Evolutionary conservation across 1,140 invertebrate genomes (phyloP), one percentile per base, ranked within the genome.

Genomic region (Drosophila kikkawai): DNA sequence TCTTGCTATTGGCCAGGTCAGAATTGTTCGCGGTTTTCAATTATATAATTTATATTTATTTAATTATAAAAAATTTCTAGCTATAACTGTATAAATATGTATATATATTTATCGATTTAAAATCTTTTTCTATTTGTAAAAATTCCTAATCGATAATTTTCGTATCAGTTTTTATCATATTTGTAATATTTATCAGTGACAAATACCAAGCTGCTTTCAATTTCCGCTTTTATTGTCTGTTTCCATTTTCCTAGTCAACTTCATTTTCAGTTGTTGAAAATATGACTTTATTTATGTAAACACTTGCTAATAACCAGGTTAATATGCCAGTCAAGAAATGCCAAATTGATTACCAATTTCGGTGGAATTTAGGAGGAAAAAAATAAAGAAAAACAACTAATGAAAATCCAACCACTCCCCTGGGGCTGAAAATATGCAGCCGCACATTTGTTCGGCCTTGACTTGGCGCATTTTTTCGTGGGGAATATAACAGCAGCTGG

Each of bases 361-460:
- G 39, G 39, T 47, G 57, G 17, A 47, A 45, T 60, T 60, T 32
- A 7, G 15, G 17, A 22, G 22, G 9, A 6, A 3, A 7, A 42
- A 15, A 41, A 15, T 3, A 39, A 7, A 36, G 17, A 22, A 39
- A 39, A 55, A 15, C 29, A 6, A 36, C 50, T 19, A 53, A 53
- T 53, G 32, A 34, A 36, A 53, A 19, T 4, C 22, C 37, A 17
- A 26, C 50, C 61, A 42, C 61, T 15, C 61, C 50, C 36, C 61
- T 36, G 34, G 15, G 15, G 50, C 36, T 42, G 55, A 7, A 51
- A 51, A 67, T 32, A 57, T 69, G 45, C 45, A 22, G 64, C 34
- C 51, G 13, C 51, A 55, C 37, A 44, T 67, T 69, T 37, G 63
- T 41, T 39, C 69, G 69, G 67, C 69, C 69, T 73, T 73, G 69